Conservation (phyloP, 2,888 invertebrate genomes). For the Oscheius onirici region DNA sequence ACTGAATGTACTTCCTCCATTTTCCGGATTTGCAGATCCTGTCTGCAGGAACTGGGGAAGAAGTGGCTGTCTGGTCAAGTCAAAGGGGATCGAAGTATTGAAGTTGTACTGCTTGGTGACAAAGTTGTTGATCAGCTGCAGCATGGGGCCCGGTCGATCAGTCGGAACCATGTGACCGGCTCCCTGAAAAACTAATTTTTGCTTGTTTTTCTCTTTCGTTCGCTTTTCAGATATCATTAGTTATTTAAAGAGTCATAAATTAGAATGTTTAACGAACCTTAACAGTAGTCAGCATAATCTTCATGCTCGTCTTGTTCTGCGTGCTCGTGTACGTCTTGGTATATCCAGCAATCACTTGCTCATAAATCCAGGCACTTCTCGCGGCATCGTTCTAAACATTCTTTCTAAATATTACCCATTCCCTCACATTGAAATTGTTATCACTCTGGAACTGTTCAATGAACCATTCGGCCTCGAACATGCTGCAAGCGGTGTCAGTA, state of each 20-base stretch:
- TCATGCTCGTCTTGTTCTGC: conserved; percentile 33
- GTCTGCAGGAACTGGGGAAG: conserved; percentile 43
- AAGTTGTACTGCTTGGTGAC: conserved; percentile 49
- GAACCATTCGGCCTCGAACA: conserved; percentile 58
- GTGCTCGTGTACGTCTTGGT: conserved; percentile 46
- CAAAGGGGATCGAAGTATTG: conserved; percentile 44
- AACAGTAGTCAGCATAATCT: conserved; percentile 55
- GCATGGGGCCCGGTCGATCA: conserved; percentile 83
- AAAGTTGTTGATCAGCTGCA: conserved; percentile 80
- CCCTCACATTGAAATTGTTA: conserved; percentile 31
- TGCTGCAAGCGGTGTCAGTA: conserved; percentile 56
- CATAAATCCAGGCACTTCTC: conserved; percentile 49
- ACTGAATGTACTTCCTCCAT: background rate
- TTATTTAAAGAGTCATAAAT: background rate
- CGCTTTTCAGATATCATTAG: background rate
- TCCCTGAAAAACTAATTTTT: conserved; percentile 39
- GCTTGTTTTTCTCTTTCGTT: too few relatives aligned
- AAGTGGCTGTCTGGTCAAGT: conserved; percentile 51
- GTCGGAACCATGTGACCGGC: conserved; percentile 86
- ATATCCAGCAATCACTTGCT: conserved; percentile 50
- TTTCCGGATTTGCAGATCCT: background rate
- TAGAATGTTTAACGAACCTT: conserved; percentile 44
- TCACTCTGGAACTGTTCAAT: conserved; percentile 47
- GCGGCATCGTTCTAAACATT: conserved; percentile 20
- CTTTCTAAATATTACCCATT: background rate